These are phyloP conservation scores for Sitta carolinensis DNA, from an alignment of 2,797 vertebrate genomes.

Conservation along the genomic window DNA sequence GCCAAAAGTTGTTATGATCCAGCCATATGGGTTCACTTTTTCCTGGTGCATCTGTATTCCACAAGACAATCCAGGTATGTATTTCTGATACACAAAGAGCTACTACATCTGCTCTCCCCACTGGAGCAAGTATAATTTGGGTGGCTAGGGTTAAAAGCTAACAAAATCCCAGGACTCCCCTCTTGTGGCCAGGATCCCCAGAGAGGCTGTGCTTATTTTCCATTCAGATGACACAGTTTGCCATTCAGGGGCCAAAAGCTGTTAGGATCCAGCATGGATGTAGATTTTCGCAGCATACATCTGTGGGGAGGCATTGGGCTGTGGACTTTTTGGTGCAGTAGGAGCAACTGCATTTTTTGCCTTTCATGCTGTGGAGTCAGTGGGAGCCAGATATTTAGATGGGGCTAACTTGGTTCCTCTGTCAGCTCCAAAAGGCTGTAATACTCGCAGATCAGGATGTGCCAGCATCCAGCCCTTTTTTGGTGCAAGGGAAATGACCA, in stretches of 20 bases:
- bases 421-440: neutral
- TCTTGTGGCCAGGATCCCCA: neutral
- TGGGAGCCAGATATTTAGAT: neutral
- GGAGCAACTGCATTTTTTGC: neutral
- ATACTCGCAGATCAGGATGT: neutral
- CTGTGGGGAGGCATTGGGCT: neutral
- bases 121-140: neutral
- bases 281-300: neutral
- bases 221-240: neutral
- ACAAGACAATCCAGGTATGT: neutral
- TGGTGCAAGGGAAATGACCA: neutral
- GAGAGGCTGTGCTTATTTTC: neutral
- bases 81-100: neutral
- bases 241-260: neutral
- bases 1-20: neutral
- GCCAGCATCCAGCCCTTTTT: neutral
- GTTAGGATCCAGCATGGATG: neutral
- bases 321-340: neutral
- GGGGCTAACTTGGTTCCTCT: neutral
- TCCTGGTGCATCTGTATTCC: neutral
- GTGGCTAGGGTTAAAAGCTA: neutral
- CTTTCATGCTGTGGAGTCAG: neutral
- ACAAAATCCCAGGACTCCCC: neutral
- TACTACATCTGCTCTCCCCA: neutral
- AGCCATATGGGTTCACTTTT: rapidly evolving